Evolutionary conservation across 1,140 invertebrate species (phyloP).

Genomic region (Apolygus lucorum): DNA sequence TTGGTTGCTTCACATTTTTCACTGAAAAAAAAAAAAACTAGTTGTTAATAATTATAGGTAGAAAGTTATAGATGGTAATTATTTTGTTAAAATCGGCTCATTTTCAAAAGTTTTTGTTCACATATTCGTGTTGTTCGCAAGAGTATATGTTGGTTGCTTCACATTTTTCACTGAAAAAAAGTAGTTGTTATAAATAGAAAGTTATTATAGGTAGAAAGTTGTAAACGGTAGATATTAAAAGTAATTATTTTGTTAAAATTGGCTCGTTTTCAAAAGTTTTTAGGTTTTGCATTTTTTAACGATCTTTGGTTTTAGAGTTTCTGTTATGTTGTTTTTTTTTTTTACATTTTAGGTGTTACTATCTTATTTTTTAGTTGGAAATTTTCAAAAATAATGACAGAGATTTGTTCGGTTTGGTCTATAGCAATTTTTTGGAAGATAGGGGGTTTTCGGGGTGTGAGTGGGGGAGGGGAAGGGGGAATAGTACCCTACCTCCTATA

Average conservation of each 20-base stretch:
- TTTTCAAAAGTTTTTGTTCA: background rate
- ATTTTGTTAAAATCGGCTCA: background rate
- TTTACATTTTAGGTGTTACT: too few species aligned
- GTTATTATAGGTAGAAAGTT: background rate
- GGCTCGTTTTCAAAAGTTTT: background rate
- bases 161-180: conserved; percentile 25
- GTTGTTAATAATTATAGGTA: background rate
- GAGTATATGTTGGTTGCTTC: conserved; percentile 26
- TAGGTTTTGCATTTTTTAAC: too few species aligned
- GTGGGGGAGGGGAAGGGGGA: too few species aligned
- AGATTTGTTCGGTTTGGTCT: too few species aligned
- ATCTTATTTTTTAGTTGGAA: too few species aligned
- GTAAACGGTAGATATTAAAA: too few species aligned
- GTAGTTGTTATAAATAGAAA: background rate
- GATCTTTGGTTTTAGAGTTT: too few species aligned
- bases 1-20: conserved; percentile 24
- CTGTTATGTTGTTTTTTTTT: too few species aligned
- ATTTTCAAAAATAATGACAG: too few species aligned
- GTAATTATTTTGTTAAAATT: background rate
- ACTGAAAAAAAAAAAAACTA: conserved; percentile 19
- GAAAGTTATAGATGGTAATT: background rate
- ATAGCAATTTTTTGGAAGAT: too few species aligned
- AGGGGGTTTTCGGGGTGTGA: too few species aligned
- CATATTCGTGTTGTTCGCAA: conserved; percentile 22
- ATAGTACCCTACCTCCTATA: too few species aligned